These are phyloP conservation scores for Bufo bufo DNA, from an alignment of 2,113 vertebrate species.

Conservation along the genomic window DNA sequence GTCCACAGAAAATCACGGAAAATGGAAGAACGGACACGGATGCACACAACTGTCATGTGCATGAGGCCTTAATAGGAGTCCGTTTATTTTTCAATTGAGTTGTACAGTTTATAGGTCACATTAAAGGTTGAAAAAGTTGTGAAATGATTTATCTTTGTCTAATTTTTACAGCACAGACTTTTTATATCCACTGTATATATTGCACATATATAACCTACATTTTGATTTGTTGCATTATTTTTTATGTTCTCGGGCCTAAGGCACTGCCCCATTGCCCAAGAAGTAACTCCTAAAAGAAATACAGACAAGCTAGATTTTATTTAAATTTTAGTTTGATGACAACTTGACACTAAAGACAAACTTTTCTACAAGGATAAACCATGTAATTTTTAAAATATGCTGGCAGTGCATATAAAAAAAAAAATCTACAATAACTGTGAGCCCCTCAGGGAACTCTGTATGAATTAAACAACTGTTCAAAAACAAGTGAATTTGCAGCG, in stretches of 20 bases:
- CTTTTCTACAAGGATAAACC: neutral
- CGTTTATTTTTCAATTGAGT: too few species aligned
- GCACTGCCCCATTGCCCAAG: neutral
- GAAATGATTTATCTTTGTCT: too few species aligned
- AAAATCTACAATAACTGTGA: neutral
- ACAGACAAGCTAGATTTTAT: neutral
- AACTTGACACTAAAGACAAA: neutral
- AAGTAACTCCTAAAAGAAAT: neutral
- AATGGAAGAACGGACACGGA: too few species aligned
- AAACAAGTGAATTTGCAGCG: neutral
- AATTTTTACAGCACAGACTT: too few species aligned
- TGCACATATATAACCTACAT: too few species aligned
- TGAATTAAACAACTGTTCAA: slow-evolving; percentile 1
- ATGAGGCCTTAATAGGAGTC: too few species aligned
- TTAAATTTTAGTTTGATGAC: neutral
- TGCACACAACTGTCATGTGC: too few species aligned
- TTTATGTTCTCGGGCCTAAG: neutral
- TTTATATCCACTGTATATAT: too few species aligned
- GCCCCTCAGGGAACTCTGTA: neutral
- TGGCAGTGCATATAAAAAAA: neutral
- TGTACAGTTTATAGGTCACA: too few species aligned
- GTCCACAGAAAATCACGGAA: too few species aligned
- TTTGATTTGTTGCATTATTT: neutral
- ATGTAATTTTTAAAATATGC: neutral
- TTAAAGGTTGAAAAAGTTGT: too few species aligned